phyloP scores from a whole-genome alignment of 2,113 vertebrate genomes.

The Megatriorchis doriae region DNA sequence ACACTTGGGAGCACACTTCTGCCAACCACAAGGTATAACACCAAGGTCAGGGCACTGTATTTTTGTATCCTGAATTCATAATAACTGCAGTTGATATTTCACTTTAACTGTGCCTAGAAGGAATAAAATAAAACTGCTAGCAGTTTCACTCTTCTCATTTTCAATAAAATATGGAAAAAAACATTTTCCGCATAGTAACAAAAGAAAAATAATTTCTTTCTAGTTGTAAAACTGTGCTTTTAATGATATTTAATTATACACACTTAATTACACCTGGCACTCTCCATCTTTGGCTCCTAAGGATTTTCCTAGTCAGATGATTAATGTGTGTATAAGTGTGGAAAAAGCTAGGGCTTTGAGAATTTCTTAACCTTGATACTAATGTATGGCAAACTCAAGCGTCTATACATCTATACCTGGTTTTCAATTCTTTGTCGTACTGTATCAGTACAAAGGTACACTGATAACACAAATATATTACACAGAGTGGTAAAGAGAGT shows the following conservation, averaged over 20 bases:
- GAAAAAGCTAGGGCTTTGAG: not conserved
- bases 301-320: slow-evolving; percentile 26
- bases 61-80: not conserved
- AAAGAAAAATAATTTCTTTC: not conserved
- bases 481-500: not conserved
- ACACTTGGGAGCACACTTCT: not conserved
- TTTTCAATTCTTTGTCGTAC: not conserved
- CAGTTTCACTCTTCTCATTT: not conserved
- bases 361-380: not conserved
- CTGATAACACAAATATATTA: not conserved
- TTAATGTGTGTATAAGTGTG: not conserved
- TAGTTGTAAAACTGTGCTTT: not conserved
- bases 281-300: slow-evolving; percentile 1
- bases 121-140: not conserved
- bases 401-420: not conserved
- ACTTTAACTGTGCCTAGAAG: not conserved
- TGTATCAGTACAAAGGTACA: not conserved
- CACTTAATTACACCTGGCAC: slow-evolving; percentile 19
- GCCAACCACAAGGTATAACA: not conserved
- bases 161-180: not conserved
- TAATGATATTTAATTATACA: slow-evolving; percentile 42
- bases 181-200: not conserved
- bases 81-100: not conserved
- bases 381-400: not conserved
- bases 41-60: not conserved